phyloP scores from a whole-genome alignment of 2,113 vertebrate genomes.

The Thalassarche chlororhynchos region DNA sequence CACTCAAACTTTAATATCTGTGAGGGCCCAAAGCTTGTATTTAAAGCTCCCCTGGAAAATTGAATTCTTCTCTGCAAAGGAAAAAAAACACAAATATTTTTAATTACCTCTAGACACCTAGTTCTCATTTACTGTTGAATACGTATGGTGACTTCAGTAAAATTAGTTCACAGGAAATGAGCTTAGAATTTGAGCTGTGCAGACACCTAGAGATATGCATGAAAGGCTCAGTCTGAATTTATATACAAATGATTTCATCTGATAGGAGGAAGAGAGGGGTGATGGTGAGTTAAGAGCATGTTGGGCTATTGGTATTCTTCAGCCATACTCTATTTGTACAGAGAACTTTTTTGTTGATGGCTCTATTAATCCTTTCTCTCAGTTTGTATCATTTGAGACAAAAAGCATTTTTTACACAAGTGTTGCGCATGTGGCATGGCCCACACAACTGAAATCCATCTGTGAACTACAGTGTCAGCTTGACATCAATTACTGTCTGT shows the following conservation, averaged over 20 bases:
- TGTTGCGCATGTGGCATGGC: background rate
- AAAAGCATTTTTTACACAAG: background rate
- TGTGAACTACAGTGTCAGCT: background rate
- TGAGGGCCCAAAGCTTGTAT: background rate
- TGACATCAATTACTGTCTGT: background rate
- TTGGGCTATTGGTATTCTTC: background rate
- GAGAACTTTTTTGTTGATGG: background rate
- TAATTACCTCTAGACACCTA: slow-evolving; percentile 1
- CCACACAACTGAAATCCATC: background rate
- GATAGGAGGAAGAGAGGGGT: background rate
- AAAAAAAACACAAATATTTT: background rate
- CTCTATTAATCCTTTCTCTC: slow-evolving; percentile 25
- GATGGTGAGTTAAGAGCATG: background rate
- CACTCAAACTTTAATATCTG: slow-evolving; percentile 11
- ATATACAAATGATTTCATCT: background rate
- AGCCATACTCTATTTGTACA: background rate
- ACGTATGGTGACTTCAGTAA: background rate
- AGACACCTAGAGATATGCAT: background rate
- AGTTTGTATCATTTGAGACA: background rate
- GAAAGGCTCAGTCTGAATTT: background rate
- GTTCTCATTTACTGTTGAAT: background rate
- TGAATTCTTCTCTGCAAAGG: background rate
- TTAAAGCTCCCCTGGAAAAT: background rate
- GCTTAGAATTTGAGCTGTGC: background rate
- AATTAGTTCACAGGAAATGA: background rate